Conservation (phyloP, 1,140 invertebrate species). For the Eumeta japonica region DNA sequence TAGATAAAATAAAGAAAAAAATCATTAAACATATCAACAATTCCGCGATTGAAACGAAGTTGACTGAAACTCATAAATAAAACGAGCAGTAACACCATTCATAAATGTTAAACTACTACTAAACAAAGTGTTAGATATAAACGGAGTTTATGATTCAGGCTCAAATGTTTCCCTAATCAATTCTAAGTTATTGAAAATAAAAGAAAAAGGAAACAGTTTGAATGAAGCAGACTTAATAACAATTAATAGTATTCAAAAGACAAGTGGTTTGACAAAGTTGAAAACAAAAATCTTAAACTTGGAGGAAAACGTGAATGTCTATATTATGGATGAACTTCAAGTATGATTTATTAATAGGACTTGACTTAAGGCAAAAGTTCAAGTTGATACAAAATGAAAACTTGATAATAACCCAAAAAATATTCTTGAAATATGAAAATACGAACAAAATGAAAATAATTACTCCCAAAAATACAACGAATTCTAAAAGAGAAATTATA, state of each 20-base stretch:
- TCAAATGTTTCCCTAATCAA: slow-evolving; percentile 24
- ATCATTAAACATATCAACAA: slow-evolving; percentile 8
- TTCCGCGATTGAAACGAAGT: slow-evolving; percentile 44
- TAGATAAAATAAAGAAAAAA: slow-evolving; percentile 1
- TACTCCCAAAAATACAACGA: no score
- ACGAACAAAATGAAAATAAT: no score
- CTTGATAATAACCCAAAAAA: slow-evolving; percentile 3
- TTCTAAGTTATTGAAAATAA: slow-evolving; percentile 18
- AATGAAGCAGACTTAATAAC: slow-evolving; percentile 13
- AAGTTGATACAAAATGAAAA: slow-evolving; percentile 58
- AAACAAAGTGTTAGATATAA: slow-evolving; percentile 14
- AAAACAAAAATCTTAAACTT: slow-evolving; percentile 24
- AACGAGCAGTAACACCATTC: slow-evolving; percentile 6
- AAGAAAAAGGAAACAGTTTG: slow-evolving; percentile 10
- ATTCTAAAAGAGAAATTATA: no score
- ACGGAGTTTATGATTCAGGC: slow-evolving; percentile 19
- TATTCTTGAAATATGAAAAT: no score
- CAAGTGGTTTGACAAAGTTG: slow-evolving; percentile 14
- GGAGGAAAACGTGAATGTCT: slow-evolving; percentile 18
- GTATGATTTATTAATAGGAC: slow-evolving; percentile 36
- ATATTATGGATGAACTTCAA: slow-evolving; percentile 3
- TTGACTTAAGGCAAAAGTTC: slow-evolving; percentile 45
- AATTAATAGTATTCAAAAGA: slow-evolving; percentile 22
- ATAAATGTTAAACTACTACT: slow-evolving; percentile 18
- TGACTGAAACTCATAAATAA: slow-evolving; percentile 3